Conservation (phyloP, 23 tunicate genomes). For the Ciona savignyi region DNA sequence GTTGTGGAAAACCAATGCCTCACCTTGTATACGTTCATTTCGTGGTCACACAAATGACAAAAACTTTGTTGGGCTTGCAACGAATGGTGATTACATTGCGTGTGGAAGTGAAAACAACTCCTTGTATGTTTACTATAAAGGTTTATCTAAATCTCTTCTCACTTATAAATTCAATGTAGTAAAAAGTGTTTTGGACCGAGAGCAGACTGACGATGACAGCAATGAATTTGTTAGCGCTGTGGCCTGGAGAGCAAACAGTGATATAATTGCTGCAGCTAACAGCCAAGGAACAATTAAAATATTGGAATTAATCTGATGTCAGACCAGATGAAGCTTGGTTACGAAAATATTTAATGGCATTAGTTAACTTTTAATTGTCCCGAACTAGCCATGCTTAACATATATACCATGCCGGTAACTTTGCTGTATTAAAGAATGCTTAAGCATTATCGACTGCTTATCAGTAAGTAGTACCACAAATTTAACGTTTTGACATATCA, state of each 20-base stretch:
- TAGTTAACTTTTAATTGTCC: too few relatives aligned
- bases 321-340: too few relatives aligned
- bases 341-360: too few relatives aligned
- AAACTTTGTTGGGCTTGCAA: constrained; percentile 98
- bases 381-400: too few relatives aligned
- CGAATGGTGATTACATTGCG: constrained; percentile 88
- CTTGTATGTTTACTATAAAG: constrained; percentile 90
- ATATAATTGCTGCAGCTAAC: constrained; percentile 88
- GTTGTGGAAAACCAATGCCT: constrained; percentile 58
- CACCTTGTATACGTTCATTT: constrained; percentile 55
- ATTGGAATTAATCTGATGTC: constrained; percentile 70
- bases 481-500: too few relatives aligned
- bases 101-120: constrained; percentile 97
- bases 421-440: too few relatives aligned
- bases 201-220: constrained; percentile 62
- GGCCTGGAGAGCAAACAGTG: constrained; percentile 80
- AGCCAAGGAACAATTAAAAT: constrained; percentile 98
- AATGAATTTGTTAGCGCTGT: constrained; percentile 96
- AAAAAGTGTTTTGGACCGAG: constrained; percentile 75
- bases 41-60: constrained; percentile 92
- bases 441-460: too few relatives aligned
- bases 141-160: constrained; percentile 63
- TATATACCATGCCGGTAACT: too few relatives aligned
- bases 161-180: constrained; percentile 87
- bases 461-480: too few relatives aligned